Evolutionary conservation across 1,140 invertebrate species (phyloP).

Genomic region (Neoseiulus cucumeris): DNA sequence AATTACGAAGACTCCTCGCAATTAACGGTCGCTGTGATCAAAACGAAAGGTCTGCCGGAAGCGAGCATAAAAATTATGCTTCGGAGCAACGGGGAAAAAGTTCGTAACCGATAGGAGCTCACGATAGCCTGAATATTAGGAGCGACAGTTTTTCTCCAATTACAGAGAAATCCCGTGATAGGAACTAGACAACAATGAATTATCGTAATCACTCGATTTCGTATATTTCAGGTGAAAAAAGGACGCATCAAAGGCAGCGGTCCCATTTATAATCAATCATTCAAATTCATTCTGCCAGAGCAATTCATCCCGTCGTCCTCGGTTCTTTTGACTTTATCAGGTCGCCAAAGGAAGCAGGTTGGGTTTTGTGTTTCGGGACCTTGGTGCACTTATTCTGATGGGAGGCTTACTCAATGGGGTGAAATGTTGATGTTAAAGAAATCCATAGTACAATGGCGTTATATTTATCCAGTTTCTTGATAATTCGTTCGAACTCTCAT

Average conservation of each 20-base stretch:
- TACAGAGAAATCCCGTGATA: too few species aligned
- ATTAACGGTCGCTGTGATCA: not conserved
- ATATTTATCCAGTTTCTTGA: not conserved
- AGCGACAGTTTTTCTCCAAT: too few species aligned
- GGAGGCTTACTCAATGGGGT: not conserved
- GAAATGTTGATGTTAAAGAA: constrained; percentile 10
- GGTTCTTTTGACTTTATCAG: not conserved
- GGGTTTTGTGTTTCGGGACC: not conserved
- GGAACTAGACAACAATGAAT: too few species aligned
- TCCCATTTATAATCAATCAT: constrained; percentile 1
- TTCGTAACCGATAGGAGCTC: not conserved
- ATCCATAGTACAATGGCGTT: not conserved
- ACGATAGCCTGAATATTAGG: too few species aligned
- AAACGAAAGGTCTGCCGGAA: not conserved
- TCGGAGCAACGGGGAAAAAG: not conserved
- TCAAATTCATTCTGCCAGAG: not conserved
- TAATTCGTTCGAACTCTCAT: too few species aligned
- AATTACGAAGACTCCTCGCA: not conserved
- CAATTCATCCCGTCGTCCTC: not conserved
- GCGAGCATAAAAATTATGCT: not conserved
- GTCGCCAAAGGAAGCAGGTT: not conserved
- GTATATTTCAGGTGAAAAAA: not conserved
- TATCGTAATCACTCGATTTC: too few species aligned
- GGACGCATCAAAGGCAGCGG: not conserved
- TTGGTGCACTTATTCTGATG: not conserved